A percentile compares a stretch with the other conserved stretches of the same genome.
Conservation (phyloP, 2,113 vertebrate genomes). For the Osmerus eperlanus region DNA sequence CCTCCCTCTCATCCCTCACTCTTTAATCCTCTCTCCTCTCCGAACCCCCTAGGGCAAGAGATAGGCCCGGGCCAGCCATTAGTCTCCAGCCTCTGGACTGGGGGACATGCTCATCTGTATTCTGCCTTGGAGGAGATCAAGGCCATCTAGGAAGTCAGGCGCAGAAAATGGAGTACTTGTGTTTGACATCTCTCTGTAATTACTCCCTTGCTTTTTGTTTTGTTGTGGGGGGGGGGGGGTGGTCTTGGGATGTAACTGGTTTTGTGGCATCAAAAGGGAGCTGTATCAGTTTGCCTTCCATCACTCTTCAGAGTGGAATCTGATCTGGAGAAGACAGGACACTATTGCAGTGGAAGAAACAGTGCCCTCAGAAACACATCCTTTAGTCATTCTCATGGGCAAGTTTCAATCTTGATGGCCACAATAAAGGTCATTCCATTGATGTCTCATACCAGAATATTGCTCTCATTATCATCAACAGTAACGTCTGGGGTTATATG, state of each 20-base stretch:
- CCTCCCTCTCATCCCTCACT: slow-evolving; percentile 54
- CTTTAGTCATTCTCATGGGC: background rate
- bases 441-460: slow-evolving; percentile 35
- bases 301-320: slow-evolving; percentile 16
- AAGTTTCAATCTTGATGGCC: slow-evolving; percentile 17
- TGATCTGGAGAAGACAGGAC: slow-evolving; percentile 8
- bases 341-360: slow-evolving; percentile 18
- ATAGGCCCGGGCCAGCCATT: slow-evolving; percentile 53
- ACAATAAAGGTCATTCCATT: slow-evolving; percentile 29
- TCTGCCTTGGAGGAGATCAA: slow-evolving; percentile 41
- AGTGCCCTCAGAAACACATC: slow-evolving; percentile 11
- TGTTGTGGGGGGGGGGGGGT: no score
- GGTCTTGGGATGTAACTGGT: background rate
- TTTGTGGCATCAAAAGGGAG: slow-evolving; percentile 4
- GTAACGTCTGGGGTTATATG: background rate
- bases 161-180: slow-evolving; percentile 5
- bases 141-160: slow-evolving; percentile 36
- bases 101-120: slow-evolving; percentile 33
- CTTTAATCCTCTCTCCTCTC: slow-evolving; percentile 58
- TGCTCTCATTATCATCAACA: slow-evolving; percentile 26
- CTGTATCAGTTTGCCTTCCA: slow-evolving; percentile 21
- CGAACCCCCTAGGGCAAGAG: slow-evolving; percentile 29
- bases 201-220: slow-evolving; percentile 4
- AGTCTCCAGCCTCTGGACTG: slow-evolving; percentile 40
- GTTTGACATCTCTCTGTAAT: slow-evolving; percentile 13